Base-by-base conservation (phyloP, 1,140 invertebrate species). In the Drosophila lacteicornis region DNA sequence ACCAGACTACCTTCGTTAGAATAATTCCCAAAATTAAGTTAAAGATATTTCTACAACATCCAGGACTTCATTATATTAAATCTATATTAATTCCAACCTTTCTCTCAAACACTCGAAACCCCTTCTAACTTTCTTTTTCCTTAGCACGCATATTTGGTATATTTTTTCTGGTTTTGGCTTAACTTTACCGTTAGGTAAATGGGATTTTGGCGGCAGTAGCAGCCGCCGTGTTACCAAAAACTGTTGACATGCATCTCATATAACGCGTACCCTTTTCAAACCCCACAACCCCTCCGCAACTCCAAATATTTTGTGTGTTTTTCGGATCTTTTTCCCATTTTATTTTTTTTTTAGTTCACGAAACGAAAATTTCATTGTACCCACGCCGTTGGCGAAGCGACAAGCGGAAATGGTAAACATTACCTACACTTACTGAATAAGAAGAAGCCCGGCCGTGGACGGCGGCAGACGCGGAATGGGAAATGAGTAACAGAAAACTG, bases 401-500 rank as follows among this genome's bases (percentile, higher is more conserved):
- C 81, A 91, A 90, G 75, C 85, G 84, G 80, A 91, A 91, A 87
- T 88, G 82, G 87, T 91, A 87, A 91, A 84, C 81, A 88, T 91
- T 85, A 88, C 83, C 82, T 87, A 86, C 80, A 86, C 82, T 86
- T 86, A 86, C 79, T 40, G 70, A 73, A 73, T 73, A 73, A 73
- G 70, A 73, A 60, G 70, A 73, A 73, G 67, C 56, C 56, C 53
- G 22, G 15, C 33, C 58, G 13, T 36, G 43, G 25, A 19, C 12
- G 33, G 11, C 6, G 25, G n/a, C 33, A 19, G 19, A 66, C 65
- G 66, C 75, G 62, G 81, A 82, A 80, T 77, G 73, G 58, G 70
- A 83, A 79, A 79, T 77, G 77, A 79, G 66, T 46, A 74, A 78
- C 46, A 58, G 75, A 40, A 56, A 46, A 63, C 27, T 19, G 71